Conservation (phyloP, 2,113 vertebrate genomes). For the Cricetomys ansorgei region DNA sequence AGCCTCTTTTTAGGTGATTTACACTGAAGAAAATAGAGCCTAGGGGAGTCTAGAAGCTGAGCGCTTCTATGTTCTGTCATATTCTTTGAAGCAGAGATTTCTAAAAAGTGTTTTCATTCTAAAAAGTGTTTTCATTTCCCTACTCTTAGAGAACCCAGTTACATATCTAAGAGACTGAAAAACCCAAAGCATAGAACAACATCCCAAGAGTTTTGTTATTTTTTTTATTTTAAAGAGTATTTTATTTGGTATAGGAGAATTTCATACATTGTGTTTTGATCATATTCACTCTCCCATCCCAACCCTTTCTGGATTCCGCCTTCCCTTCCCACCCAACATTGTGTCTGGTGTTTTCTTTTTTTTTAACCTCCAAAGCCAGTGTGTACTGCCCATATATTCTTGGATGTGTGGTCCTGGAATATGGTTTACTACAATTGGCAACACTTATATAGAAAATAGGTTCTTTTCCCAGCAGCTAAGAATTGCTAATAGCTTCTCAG, state of each 20-base stretch:
- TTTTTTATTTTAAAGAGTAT: not conserved
- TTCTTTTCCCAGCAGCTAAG: not conserved
- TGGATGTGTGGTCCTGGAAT: not conserved
- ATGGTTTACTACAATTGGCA: not conserved
- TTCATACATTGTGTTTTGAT: not conserved
- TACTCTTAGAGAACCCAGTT: not conserved
- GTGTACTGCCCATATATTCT: not conserved
- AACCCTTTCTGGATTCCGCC: not conserved
- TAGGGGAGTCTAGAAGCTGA: not conserved
- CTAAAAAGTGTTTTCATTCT: not conserved
- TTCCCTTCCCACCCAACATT: not conserved
- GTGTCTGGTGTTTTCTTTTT: not conserved
- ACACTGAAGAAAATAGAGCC: constrained; percentile 25
- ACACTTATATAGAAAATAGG: not conserved
- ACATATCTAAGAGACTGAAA: not conserved
- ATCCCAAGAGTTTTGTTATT: not conserved
- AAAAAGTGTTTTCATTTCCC: not conserved
- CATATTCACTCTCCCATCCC: not conserved
- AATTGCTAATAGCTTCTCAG: not conserved
- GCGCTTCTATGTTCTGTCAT: not conserved
- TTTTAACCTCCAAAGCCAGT: not conserved
- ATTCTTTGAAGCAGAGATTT: constrained; percentile 1
- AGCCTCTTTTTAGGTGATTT: not conserved
- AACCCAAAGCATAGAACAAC: not conserved
- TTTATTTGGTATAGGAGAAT: not conserved